Evolutionary conservation across 2,888 invertebrate genomes (phyloP).

Genomic region (Lucinisca nassula): DNA sequence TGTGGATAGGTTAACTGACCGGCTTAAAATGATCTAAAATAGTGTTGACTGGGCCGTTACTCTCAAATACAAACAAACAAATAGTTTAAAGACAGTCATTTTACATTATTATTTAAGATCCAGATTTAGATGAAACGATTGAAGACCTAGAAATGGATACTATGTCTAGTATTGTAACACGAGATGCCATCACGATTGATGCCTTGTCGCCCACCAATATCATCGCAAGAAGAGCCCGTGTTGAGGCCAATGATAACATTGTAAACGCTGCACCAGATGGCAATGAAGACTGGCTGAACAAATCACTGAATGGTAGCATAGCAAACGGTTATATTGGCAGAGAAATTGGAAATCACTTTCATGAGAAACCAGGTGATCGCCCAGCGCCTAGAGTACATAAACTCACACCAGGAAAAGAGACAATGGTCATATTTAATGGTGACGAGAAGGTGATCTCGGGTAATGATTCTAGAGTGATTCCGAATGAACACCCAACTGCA

Average conservation of each 20-base stretch:
- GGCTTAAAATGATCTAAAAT: too few relatives aligned
- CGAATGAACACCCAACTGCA: slow-evolving; percentile 43
- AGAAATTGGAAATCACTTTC: slow-evolving; percentile 19
- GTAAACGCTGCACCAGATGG: neutral
- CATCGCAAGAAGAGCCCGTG: slow-evolving; percentile 29
- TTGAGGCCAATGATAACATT: slow-evolving; percentile 14
- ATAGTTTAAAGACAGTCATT: too few relatives aligned
- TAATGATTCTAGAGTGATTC: slow-evolving; percentile 61
- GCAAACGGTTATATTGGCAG: slow-evolving; percentile 29
- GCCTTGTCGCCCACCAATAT: slow-evolving; percentile 54
- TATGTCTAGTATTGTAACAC: slow-evolving; percentile 41
- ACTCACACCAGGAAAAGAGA: slow-evolving; percentile 42
- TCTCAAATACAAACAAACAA: too few relatives aligned
- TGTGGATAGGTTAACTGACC: too few relatives aligned
- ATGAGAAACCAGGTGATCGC: slow-evolving; percentile 7
- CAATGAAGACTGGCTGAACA: neutral
- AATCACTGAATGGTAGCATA: neutral
- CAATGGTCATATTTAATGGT: slow-evolving; percentile 69
- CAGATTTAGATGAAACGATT: slow-evolving; percentile 56
- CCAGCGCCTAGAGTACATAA: slow-evolving; percentile 47
- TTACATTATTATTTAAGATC: too few relatives aligned
- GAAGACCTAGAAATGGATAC: slow-evolving; percentile 60
- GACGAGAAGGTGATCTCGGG: slow-evolving; percentile 66
- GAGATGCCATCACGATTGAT: slow-evolving; percentile 61
- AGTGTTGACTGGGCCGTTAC: too few relatives aligned